phyloP scores from a whole-genome alignment of 2,113 vertebrate genomes.

The Hiodon alosoides region DNA sequence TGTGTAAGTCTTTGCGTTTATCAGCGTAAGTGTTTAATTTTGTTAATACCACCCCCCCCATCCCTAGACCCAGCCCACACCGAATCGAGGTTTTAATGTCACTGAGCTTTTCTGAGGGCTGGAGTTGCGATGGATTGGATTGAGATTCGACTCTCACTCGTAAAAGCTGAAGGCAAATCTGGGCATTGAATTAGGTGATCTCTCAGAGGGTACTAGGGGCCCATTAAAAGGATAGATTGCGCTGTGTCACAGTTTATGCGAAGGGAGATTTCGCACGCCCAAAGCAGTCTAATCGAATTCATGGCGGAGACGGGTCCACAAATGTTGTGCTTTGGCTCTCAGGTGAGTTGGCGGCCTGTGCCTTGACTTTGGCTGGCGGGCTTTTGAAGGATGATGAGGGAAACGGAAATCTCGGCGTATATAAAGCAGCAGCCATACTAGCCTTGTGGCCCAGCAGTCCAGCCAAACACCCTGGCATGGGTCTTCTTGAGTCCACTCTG shows the following conservation, averaged over 20 bases:
- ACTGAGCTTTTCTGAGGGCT: neutral
- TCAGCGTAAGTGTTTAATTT: neutral
- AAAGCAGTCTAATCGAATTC: constrained; percentile 65
- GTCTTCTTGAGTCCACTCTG: constrained; percentile 39
- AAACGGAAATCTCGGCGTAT: constrained; percentile 65
- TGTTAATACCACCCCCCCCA: neutral
- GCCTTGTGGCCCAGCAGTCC: constrained; percentile 61
- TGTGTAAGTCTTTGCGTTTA: neutral
- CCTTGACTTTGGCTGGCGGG: constrained; percentile 57
- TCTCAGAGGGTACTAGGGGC: constrained; percentile 49
- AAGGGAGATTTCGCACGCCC: constrained; percentile 53
- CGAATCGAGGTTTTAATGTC: neutral
- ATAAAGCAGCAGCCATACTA: constrained; percentile 61
- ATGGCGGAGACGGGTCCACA: constrained; percentile 55
- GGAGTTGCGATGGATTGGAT: constrained; percentile 18
- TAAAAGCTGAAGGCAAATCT: constrained; percentile 40
- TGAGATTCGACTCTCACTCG: constrained; percentile 43
- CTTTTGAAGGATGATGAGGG: constrained; percentile 44
- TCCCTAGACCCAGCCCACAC: neutral
- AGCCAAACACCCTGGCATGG: constrained; percentile 45
- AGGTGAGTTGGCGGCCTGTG: constrained; percentile 57
- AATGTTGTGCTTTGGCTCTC: constrained; percentile 59
- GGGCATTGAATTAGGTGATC: constrained; percentile 51
- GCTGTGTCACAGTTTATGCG: constrained; percentile 46
- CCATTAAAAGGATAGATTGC: constrained; percentile 66